Evolutionary conservation across 1,140 invertebrate genomes (phyloP), one percentile per base, ranked within the genome.

Genomic region (Dolichoris vasculosae): DNA sequence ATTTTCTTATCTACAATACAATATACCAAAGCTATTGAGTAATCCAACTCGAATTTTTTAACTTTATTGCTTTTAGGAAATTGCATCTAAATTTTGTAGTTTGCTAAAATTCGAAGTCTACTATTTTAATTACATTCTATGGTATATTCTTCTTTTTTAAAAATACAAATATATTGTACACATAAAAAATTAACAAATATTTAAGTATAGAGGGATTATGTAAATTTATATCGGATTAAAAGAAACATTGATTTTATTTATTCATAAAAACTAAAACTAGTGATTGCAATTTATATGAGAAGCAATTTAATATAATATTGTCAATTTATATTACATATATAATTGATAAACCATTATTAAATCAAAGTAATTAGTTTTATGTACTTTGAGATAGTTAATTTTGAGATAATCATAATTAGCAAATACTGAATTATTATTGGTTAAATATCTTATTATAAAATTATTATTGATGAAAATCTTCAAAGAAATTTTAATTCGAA

Each of bases 21-120:
- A 77, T 55, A 30, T 35, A 67, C 26, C 38, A 46, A 15, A 43
- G 32, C n/a, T 2, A 59, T 38, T 40, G 75, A 77, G 32, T 78
- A 63, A 84, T 51, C 75, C 55, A 30, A 46, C 55, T 55, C 2
- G n/a, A 30, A 69, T 59, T 46, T 48, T 23, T 76, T 43, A 30
- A 59, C 73, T 67, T 81, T 85, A 85, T 85, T 80, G 55, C 76
- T 80, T 79, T 79, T 79, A 71, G 46, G 48, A 84, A 84, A 79
- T 71, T 69, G 48, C 43, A 48, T 35, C 48, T n/a, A 48, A 73
- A 63, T 51, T n/a, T 38, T 76, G 55, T 59, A 46, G 35, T 82
- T 82, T 59, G 32, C 17, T 59, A 73, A 35, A 20, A 59, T 17
- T 51, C 35, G 11, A 35, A 55, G 17, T 59, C 0, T 40, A 32